A percentile compares a stretch with the other conserved stretches of the same genome.
Conservation (phyloP, 2,113 vertebrate species). For the Hippocampus guttulatus region DNA sequence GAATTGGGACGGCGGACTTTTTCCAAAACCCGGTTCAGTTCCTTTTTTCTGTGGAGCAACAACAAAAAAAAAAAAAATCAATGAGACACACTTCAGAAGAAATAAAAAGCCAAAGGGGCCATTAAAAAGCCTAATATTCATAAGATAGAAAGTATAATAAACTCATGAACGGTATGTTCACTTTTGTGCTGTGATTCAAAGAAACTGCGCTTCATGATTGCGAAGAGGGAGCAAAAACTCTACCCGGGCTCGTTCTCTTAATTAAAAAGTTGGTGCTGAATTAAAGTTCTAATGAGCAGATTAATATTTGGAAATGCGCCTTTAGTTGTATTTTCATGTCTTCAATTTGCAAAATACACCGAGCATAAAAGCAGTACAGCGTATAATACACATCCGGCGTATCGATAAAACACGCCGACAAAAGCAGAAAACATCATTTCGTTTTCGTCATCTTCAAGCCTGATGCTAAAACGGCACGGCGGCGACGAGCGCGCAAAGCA, state of each 20-base stretch:
- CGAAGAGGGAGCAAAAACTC: neutral
- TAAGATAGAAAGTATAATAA: neutral
- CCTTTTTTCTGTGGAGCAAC: neutral
- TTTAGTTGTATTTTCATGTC: neutral
- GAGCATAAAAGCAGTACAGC: neutral
- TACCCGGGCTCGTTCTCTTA: neutral
- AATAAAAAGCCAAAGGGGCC: neutral
- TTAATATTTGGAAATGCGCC: neutral
- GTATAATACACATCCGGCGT: too few species aligned
- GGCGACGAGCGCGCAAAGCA: neutral
- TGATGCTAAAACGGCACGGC: neutral
- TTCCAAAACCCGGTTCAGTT: neutral
- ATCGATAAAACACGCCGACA: too few species aligned
- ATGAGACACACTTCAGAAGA: conserved; percentile 2
- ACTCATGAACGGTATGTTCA: neutral
- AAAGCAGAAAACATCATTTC: neutral
- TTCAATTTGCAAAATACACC: neutral
- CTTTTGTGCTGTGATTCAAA: neutral
- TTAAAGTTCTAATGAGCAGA: neutral
- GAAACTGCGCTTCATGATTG: neutral
- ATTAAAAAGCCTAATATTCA: neutral
- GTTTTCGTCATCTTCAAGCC: neutral
- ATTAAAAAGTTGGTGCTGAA: neutral
- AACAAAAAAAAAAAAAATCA: neutral
- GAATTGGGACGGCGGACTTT: conserved; percentile 1